Evolutionary conservation across 2,113 vertebrate species (phyloP), one percentile per base, ranked within the genome.

Genomic region (Ptilonorhynchus violaceus): DNA sequence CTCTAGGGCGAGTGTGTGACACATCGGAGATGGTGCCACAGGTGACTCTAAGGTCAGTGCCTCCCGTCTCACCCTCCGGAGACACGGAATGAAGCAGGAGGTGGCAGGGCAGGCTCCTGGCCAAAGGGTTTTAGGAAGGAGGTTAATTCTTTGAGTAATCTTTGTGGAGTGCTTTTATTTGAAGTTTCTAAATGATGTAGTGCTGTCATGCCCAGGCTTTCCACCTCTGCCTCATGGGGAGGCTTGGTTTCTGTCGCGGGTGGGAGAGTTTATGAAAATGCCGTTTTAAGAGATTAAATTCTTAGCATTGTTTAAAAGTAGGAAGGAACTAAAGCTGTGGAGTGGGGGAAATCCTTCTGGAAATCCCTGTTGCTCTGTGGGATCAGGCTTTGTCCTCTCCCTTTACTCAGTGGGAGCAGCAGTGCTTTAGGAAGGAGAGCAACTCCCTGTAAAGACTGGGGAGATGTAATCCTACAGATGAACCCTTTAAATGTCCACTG

Each of bases 241-340:
- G 75, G 59, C 66, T 88, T 90, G 59, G 28, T 67, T 92, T 88
- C 72, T 93, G 42, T 92, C 52, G 41, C 88, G 79, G 76, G 72
- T 74, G 79, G 82, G 90, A 95, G 95, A 91, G 59, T 92, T 95
- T 67, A 62, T 74, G 75, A 92, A 91, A 97, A 94, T 9, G 52
- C 75, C 92, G 79, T 62, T 95, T 92, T 74, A 89, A 91, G 82
- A 92, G 90, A 93, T 96, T 88, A 91, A 96, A 91, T 94, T 90
- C 96, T 92, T 96, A 85, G 92, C 88, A 92, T 95, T 96, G 93
- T 96, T 97, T 88, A 67, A 91, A 95, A 93, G 79, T 97, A 94
- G 90, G 94, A 95, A 96, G 95, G 94, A 96, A 93, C 96, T 96
- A 74, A 90, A 93, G 67, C 85, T 86, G 68, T 42, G 42, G 62